Evolutionary conservation across 2,797 vertebrate species (phyloP), one percentile per base, ranked within the genome.

Genomic region (Paguma larvata): DNA sequence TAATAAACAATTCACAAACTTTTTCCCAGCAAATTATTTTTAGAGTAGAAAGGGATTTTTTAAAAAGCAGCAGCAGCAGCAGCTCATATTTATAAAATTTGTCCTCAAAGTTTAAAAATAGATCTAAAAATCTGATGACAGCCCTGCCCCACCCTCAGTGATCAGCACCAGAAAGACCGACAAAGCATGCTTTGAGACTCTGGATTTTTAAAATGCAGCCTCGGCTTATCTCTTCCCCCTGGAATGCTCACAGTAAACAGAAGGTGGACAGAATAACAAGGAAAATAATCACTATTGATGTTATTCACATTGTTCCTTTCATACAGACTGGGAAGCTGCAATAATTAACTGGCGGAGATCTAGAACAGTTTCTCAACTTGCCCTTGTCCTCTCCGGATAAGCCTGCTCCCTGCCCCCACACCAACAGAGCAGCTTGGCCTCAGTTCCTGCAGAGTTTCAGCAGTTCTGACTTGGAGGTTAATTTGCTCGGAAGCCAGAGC

Each of bases 1-100:
- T 97, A 95, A 97, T 96, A 98, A 98, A 97, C 95, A 97, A 95
- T 94, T 97, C 68, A 80, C 68, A 96, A 96, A 89, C 21, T 97
- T 95, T 96, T 94, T 32, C 92, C 83, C 44, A 94, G 53, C n/a
- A 97, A 97, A 78, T 67, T 97, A 96, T 94, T 48, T 97, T 94
- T 84, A 95, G 70, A 91, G 79, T 59, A 97, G 1, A 18, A 93
- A 89, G 68, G n/a, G 67, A 95, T 92, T 67, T 84, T 96, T 68
- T 5, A 7, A 56, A 75, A 88, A 65, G 83, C 0, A 96, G 91
- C 93, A 96, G 91, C 93, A 96, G n/a, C 83, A 94, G 73, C 87
- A 97, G 63, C 83, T 96, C 93, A 92, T 85, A 93, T 97, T 97
- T 97, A 96, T 93, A 14, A 2, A 93, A 90, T 32, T 56, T 97